Conservation (phyloP, 37 sponge, comb jelly and placozoan genomes). For the Cliona cf. orientalis region DNA sequence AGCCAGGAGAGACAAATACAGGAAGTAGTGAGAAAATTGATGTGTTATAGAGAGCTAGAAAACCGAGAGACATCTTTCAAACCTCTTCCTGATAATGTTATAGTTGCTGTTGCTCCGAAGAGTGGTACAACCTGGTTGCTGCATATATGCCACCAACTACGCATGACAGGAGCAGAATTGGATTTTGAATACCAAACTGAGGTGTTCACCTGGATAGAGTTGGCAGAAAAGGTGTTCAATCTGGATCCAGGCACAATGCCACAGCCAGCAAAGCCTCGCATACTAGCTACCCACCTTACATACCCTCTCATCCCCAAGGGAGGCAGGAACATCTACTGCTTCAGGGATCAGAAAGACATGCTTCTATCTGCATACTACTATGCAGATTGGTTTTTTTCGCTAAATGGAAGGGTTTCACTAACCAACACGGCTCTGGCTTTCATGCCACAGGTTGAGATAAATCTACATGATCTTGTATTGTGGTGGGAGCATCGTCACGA, state of each 20-base stretch:
- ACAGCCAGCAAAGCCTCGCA: neutral
- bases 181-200: constrained; percentile 21
- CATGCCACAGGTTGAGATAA: too few species aligned
- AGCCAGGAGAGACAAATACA: too few species aligned
- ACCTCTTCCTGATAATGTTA: constrained; percentile 5
- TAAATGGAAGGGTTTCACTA: neutral
- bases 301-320: neutral
- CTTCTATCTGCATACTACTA: neutral
- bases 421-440: too few species aligned
- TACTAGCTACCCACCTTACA: neutral
- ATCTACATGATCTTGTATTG: too few species aligned
- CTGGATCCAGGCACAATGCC: neutral
- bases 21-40: too few species aligned
- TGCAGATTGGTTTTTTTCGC: neutral
- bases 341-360: neutral
- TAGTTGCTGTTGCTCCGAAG: constrained; percentile 8
- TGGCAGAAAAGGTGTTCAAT: neutral
- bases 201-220: neutral
- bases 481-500: too few species aligned
- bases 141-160: too few species aligned
- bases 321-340: neutral
- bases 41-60: too few species aligned
- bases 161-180: constrained; percentile 9
- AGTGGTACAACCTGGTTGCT: constrained; percentile 28
- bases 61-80: too few species aligned